These are phyloP conservation scores for Helleia helle DNA, from an alignment of 2,888 invertebrate species.

Conservation along the genomic window DNA sequence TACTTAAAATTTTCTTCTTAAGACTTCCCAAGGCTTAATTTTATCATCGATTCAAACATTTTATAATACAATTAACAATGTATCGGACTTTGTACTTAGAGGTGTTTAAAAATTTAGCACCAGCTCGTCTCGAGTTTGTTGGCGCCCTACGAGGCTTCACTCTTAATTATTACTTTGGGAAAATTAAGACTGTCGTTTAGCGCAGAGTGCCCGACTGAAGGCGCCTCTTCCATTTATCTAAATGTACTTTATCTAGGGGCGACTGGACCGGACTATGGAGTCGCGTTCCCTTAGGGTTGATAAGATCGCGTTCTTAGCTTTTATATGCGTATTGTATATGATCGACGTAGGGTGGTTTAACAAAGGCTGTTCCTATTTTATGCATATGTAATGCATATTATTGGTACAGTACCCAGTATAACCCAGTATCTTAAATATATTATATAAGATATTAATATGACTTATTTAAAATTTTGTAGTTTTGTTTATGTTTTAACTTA, in stretches of 20 bases:
- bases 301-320: conserved; percentile 18
- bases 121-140: conserved; percentile 40
- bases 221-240: conserved; percentile 66
- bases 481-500: too few species aligned
- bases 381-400: too few species aligned
- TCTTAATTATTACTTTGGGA: conserved; percentile 75
- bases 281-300: conserved; percentile 25
- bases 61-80: conserved; percentile 66
- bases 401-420: too few species aligned
- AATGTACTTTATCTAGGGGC: conserved; percentile 69
- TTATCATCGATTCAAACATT: conserved; percentile 27
- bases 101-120: conserved; percentile 68
- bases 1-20: neutral
- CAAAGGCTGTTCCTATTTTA: too few species aligned
- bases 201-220: conserved; percentile 59
- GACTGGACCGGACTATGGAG: conserved; percentile 34
- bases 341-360: too few species aligned
- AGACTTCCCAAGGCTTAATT: conserved; percentile 3
- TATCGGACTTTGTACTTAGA: conserved; percentile 69
- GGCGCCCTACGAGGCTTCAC: conserved; percentile 60
- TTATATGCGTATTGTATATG: too few species aligned
- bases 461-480: too few species aligned
- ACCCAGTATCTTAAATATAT: too few species aligned
- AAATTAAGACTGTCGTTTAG: conserved; percentile 74
- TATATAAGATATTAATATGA: too few species aligned